These are phyloP conservation scores for Nestor notabilis DNA, from an alignment of 2,113 vertebrate genomes.

Conservation along the genomic window DNA sequence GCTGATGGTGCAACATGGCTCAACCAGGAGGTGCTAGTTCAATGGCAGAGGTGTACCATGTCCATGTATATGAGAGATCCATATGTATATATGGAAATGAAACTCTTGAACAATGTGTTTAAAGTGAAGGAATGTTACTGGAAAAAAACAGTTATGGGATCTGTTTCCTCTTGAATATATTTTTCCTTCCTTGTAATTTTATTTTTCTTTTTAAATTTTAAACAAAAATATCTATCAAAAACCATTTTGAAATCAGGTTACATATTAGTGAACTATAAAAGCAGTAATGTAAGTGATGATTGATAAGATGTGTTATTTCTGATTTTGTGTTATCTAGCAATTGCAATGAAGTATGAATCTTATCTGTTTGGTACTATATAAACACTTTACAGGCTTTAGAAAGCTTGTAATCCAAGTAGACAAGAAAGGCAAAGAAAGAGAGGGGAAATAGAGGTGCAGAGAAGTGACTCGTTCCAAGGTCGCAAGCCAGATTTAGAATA, in stretches of 20 bases:
- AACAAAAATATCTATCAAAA: not conserved
- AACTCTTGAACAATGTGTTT: not conserved
- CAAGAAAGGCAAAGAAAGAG: not conserved
- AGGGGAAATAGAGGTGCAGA: not conserved
- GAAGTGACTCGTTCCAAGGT: not conserved
- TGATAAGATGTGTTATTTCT: not conserved
- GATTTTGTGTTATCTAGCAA: not conserved
- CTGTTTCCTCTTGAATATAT: not conserved
- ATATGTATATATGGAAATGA: rapidly evolving
- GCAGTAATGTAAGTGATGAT: not conserved
- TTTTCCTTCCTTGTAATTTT: not conserved
- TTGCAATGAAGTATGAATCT: not conserved
- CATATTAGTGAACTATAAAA: not conserved
- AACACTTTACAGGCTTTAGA: not conserved
- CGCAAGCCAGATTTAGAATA: not conserved
- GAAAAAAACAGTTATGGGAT: not conserved
- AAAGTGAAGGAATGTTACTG: not conserved
- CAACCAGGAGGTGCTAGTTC: not conserved
- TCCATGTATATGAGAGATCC: rapidly evolving
- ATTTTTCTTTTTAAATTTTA: not conserved
- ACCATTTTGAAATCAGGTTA: not conserved
- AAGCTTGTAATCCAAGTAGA: not conserved
- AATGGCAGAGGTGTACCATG: rapidly evolving
- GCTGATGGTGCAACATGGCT: not conserved
- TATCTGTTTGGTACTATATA: not conserved